A percentile compares a stretch with the other conserved stretches of the same genome.
Conservation (phyloP, 2,888 invertebrate species). For the Netelia melanura region DNA sequence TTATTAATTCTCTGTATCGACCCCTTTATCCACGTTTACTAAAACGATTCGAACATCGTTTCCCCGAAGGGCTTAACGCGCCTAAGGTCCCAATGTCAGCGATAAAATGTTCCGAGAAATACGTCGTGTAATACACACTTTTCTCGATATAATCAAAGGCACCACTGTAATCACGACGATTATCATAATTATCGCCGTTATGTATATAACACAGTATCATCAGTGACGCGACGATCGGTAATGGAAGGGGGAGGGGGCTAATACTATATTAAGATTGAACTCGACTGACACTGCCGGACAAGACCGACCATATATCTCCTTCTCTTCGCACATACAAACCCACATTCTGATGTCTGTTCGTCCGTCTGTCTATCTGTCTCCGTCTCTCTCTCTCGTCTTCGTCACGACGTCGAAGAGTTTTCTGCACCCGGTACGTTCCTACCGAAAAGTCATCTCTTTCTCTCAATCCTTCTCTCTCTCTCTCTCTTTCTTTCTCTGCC, state of each 20-base stretch:
- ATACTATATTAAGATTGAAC: constrained; percentile 85
- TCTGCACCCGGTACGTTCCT: constrained; percentile 18
- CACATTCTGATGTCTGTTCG: background rate
- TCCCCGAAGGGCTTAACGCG: background rate
- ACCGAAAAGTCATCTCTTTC: constrained; percentile 11
- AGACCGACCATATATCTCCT: constrained; percentile 13
- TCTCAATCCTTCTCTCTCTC: constrained; percentile 63
- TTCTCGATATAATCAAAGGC: background rate
- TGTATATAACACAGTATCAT: background rate
- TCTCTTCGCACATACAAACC: background rate
- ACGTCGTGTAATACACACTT: background rate
- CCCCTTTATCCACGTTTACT: background rate
- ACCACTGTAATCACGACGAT: background rate
- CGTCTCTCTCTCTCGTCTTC: background rate
- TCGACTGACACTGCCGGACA: constrained; percentile 80
- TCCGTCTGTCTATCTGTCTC: background rate
- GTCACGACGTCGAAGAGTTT: background rate
- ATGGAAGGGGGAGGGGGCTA: constrained; percentile 68
- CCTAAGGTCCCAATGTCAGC: background rate
- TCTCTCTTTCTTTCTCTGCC: constrained; percentile 71
- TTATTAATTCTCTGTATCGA: background rate
- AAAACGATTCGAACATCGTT: background rate
- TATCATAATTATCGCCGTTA: constrained; percentile 5
- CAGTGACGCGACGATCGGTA: background rate
- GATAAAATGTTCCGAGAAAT: background rate